Conservation (phyloP, 2,888 invertebrate species). For the Nephrotoma guestfalica region DNA sequence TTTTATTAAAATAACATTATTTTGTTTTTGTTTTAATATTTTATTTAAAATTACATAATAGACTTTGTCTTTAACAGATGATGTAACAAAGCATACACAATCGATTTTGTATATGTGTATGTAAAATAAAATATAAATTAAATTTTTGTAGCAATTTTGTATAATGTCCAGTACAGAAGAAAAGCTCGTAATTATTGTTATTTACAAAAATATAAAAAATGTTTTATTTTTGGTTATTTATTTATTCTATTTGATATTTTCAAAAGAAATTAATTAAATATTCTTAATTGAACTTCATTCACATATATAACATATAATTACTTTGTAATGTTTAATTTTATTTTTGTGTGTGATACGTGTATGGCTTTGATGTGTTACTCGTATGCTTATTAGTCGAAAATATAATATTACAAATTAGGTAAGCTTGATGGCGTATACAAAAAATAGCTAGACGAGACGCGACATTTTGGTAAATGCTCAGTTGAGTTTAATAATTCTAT, state of each 20-base stretch:
- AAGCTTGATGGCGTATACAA: too few relatives aligned
- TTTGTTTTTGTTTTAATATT: neutral
- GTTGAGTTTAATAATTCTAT: too few relatives aligned
- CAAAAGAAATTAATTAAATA: neutral
- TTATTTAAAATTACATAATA: neutral
- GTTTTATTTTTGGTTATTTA: neutral
- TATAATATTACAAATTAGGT: too few relatives aligned
- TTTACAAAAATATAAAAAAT: neutral
- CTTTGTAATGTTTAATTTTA: neutral
- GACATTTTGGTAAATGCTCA: too few relatives aligned
- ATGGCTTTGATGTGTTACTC: neutral
- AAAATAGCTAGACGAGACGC: too few relatives aligned
- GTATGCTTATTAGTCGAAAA: too few relatives aligned
- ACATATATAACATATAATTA: neutral
- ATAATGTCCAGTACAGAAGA: neutral
- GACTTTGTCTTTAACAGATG: neutral
- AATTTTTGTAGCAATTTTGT: neutral
- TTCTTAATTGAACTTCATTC: neutral
- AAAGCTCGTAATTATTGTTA: neutral
- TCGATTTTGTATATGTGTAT: neutral
- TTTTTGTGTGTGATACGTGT: neutral
- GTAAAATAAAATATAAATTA: neutral
- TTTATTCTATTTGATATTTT: neutral
- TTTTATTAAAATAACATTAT: neutral
- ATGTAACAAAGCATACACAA: neutral